Base-by-base conservation (phyloP, 2,888 invertebrate species). In the Watsonalla binaria region DNA sequence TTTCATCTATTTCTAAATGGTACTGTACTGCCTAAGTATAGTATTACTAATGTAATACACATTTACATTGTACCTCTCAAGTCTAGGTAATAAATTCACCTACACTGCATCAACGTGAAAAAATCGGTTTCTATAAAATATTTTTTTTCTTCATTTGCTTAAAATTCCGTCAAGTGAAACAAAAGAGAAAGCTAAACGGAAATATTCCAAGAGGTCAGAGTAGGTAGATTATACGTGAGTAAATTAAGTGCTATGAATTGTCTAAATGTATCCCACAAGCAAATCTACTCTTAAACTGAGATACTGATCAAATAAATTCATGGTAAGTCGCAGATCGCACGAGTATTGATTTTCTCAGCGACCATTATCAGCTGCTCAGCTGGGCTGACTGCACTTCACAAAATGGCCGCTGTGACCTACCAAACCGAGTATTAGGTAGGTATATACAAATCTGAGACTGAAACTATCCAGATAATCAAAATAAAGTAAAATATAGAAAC, bases 401-500 rank as follows among this genome's bases (percentile, higher is more conserved):
- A 91, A 89, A 91, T 91, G 91, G 91, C 91, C 76, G 91, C 85
- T 74, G 56, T 58, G 56, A 70, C 66, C 61, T 58, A 62, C 56
- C 57, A 61, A 62, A 66, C 62, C 63, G 60, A 11, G 0, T 50
- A 57, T 54, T 13, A 48, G 11, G 37, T 39, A 0, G 13, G 15
- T 15, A 11, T 13, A 5, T 13, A 13, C 45, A 9, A 39, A 9
- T 33, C 34, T 8, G 50, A 46, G 46, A 15, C 45, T 48, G 55
- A 47, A 9, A 2, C 45, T n/a, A 35, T 33, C n/a, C 45, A 45
- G 5, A 15, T 9, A 14, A 39, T 6, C 8, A 45, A 4, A 49
- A 45, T 48, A 45, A 42, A 11, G 47, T 33, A 14, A 50, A 47
- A 51, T 39, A 59, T 58, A 53, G 49, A 49, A 51, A 13, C 46